Conservation (phyloP, 2,888 invertebrate species). For the Chloroclysta siterata region DNA sequence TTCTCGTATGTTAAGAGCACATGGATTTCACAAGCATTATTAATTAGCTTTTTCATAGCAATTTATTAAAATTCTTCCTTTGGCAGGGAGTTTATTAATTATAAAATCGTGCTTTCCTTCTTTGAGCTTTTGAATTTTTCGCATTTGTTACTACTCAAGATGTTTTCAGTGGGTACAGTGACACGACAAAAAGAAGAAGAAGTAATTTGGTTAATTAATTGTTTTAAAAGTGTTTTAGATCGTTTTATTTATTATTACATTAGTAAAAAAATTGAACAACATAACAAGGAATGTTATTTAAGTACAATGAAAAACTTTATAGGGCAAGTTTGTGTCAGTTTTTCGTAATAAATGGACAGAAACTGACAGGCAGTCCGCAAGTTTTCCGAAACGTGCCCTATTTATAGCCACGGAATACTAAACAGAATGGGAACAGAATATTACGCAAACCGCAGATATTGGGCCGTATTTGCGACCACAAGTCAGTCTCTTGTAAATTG, state of each 20-base stretch:
- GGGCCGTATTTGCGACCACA: background rate
- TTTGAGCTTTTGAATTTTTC: too few relatives aligned
- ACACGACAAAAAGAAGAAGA: too few relatives aligned
- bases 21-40: background rate
- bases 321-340: constrained; percentile 2
- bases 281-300: background rate
- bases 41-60: background rate
- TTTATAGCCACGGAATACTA: constrained; percentile 15
- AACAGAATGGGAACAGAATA: constrained; percentile 8
- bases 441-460: constrained; percentile 10
- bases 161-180: too few relatives aligned
- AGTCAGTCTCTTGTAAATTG: background rate
- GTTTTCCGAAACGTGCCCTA: background rate
- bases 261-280: too few relatives aligned
- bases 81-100: background rate
- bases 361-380: constrained; percentile 7
- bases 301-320: background rate
- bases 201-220: too few relatives aligned
- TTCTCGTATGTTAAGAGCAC: background rate
- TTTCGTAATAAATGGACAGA: constrained; percentile 6
- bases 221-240: too few relatives aligned
- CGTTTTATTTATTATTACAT: too few relatives aligned
- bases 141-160: too few relatives aligned
- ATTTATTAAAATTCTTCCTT: background rate
- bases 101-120: too few relatives aligned